Evolutionary conservation across 2,113 vertebrate species (phyloP).

Genomic region (Patagioenas fasciata): DNA sequence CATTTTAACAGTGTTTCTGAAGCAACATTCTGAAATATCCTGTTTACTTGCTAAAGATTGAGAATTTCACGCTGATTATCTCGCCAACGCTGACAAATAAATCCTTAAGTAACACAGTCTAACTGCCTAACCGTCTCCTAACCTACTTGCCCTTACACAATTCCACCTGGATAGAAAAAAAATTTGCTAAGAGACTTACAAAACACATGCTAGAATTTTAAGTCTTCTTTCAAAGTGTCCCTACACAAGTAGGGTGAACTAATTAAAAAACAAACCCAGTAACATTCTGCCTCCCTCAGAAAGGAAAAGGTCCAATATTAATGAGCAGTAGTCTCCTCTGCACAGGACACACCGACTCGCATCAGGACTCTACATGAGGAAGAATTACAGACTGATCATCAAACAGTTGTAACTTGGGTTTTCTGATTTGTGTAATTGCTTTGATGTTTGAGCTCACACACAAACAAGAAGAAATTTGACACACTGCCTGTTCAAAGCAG

Average conservation of each 20-base stretch:
- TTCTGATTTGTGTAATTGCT: background rate
- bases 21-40: background rate
- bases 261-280: background rate
- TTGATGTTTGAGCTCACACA: accelerated
- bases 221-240: background rate
- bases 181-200: background rate
- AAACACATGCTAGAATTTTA: background rate
- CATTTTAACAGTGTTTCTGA: background rate
- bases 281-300: background rate
- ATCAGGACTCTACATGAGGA: background rate
- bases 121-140: background rate
- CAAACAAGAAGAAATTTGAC: background rate
- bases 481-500: background rate
- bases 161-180: background rate
- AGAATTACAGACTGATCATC: background rate
- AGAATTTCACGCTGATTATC: background rate
- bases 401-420: background rate
- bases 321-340: background rate
- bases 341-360: background rate
- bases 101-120: background rate
- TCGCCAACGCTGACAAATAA: background rate
- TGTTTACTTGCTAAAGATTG: background rate
- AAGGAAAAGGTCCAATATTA: background rate
- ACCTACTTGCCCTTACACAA: background rate
- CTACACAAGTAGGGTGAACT: background rate